phyloP scores from a whole-genome alignment of 2,888 invertebrate genomes.

The Harpagoxenus sublaevis region DNA sequence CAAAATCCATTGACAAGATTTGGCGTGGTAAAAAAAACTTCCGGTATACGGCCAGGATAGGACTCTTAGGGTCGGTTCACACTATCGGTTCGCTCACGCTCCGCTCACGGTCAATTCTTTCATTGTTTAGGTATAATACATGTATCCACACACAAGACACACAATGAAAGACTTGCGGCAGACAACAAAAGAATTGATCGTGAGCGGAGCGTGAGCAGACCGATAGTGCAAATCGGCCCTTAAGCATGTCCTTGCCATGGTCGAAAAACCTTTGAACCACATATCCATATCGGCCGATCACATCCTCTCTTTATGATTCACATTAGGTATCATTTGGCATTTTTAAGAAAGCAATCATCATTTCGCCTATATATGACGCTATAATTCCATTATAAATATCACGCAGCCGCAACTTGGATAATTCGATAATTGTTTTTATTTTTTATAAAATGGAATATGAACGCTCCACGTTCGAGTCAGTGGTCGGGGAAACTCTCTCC shows the following conservation, averaged over 20 bases:
- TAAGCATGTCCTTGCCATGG: background rate
- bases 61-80: background rate
- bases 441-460: background rate
- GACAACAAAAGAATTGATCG: no score
- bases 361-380: background rate
- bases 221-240: no score
- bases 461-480: no score
- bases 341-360: background rate
- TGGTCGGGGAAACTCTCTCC: background rate
- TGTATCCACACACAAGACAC: no score
- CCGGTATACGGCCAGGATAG: background rate
- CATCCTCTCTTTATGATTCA: background rate
- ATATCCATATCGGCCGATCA: background rate
- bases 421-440: background rate
- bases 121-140: no score
- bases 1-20: slow-evolving; percentile 54
- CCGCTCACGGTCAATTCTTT: no score
- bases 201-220: no score
- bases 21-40: slow-evolving; percentile 2
- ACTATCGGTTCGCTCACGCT: no score
- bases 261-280: background rate
- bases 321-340: no score
- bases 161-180: no score
- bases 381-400: no score
- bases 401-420: background rate